Percentiles rank a stretch among this genome's conserved stretches.
phyloP scores from a whole-genome alignment of 2,888 invertebrate genomes.

The Pachycephus smyrnensis region DNA sequence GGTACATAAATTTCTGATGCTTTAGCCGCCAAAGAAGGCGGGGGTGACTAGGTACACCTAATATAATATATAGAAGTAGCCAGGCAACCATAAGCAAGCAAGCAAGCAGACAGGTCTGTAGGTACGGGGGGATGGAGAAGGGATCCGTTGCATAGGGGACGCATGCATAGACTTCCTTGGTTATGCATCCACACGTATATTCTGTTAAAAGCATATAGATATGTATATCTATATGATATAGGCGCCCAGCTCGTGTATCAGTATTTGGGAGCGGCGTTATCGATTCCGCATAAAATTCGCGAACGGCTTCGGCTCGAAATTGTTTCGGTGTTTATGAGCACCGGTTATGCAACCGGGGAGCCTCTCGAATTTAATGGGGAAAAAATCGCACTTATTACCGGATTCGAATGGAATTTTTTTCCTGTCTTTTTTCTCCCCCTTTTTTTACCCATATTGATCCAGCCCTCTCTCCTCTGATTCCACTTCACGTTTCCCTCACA shows the following conservation, averaged over 20 bases:
- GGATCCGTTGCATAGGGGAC: neutral
- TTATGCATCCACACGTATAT: neutral
- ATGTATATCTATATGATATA: neutral
- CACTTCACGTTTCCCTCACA: neutral
- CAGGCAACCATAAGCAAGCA: neutral
- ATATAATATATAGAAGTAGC: neutral
- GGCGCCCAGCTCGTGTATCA: conserved; percentile 20
- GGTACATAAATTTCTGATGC: neutral
- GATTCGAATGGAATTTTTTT: neutral
- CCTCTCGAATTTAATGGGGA: neutral
- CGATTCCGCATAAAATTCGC: conserved; percentile 44
- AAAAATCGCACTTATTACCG: neutral
- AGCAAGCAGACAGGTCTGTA: neutral
- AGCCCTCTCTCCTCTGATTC: neutral
- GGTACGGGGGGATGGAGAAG: neutral
- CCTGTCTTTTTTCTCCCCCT: neutral
- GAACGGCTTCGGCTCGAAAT: conserved; percentile 29
- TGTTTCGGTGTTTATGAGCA: conserved; percentile 22
- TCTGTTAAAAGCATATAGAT: neutral
- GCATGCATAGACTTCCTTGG: neutral
- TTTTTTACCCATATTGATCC: neutral
- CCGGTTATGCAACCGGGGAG: conserved; percentile 11
- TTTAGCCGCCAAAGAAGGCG: neutral
- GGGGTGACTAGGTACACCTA: neutral
- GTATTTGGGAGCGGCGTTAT: conserved; percentile 27